Conservation (phyloP, 2,797 vertebrate genomes). For the Gallinago solitaria region DNA sequence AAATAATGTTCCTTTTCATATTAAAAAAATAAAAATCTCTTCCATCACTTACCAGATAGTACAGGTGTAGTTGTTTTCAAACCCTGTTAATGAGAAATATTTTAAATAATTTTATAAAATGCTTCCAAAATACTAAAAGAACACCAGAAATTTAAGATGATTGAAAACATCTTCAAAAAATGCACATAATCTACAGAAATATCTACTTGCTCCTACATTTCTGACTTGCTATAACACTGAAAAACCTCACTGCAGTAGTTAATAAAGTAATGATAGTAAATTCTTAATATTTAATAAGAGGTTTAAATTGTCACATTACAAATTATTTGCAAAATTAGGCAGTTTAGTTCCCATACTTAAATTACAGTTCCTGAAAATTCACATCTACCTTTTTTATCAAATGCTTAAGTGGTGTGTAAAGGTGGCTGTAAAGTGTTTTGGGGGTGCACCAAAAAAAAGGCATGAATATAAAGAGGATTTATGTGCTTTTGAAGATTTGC, state of each 20-base stretch:
- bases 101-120: background rate
- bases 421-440: background rate
- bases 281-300: background rate
- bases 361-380: background rate
- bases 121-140: background rate
- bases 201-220: background rate
- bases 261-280: background rate
- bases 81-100: slow-evolving; percentile 66
- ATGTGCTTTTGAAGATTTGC: background rate
- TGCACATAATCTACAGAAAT: background rate
- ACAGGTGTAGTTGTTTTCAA: slow-evolving; percentile 66
- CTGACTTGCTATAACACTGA: background rate
- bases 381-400: background rate
- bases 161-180: background rate
- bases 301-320: background rate
- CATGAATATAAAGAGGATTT: background rate
- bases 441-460: background rate
- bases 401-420: background rate
- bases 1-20: background rate
- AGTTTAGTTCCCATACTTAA: background rate
- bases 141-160: background rate
- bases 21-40: background rate
- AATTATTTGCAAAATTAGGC: background rate
- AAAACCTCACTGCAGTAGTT: background rate
- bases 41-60: slow-evolving; percentile 74